Conservation (phyloP, 2,888 invertebrate species). For the Limnephilus rhombicus region DNA sequence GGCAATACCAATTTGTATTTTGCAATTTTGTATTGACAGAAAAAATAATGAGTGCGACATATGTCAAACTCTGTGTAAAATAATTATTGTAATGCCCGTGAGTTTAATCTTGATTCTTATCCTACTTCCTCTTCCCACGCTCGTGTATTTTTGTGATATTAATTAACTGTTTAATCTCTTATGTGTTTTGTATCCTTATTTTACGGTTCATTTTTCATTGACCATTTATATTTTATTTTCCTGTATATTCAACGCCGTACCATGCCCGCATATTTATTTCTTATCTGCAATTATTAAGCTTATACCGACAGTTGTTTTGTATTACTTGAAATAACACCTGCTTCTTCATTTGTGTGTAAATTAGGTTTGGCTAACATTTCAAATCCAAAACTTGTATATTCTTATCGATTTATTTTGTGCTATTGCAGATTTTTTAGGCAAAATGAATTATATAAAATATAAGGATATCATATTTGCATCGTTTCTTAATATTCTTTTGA, state of each 20-base stretch:
- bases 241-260: not conserved
- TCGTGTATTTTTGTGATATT: constrained; percentile 29
- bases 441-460: constrained; percentile 51
- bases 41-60: constrained; percentile 51
- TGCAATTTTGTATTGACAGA: constrained; percentile 28
- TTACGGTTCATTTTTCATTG: constrained; percentile 20
- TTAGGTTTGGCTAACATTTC: not conserved
- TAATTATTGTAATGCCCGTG: constrained; percentile 37
- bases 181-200: constrained; percentile 15
- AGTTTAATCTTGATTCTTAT: constrained; percentile 48
- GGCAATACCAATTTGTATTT: not conserved
- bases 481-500: constrained; percentile 45
- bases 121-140: constrained; percentile 58
- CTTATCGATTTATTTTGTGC: not conserved
- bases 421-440: constrained; percentile 50
- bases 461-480: constrained; percentile 49
- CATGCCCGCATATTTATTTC: constrained; percentile 54
- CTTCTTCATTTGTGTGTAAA: constrained; percentile 6
- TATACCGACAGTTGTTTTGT: constrained; percentile 18
- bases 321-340: constrained; percentile 49
- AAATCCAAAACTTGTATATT: not conserved
- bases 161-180: not conserved
- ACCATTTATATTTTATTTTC: not conserved
- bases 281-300: constrained; percentile 43
- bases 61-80: constrained; percentile 48